Evolutionary conservation across 2,797 vertebrate genomes (phyloP).

Genomic region (Eutrigla gurnardus): DNA sequence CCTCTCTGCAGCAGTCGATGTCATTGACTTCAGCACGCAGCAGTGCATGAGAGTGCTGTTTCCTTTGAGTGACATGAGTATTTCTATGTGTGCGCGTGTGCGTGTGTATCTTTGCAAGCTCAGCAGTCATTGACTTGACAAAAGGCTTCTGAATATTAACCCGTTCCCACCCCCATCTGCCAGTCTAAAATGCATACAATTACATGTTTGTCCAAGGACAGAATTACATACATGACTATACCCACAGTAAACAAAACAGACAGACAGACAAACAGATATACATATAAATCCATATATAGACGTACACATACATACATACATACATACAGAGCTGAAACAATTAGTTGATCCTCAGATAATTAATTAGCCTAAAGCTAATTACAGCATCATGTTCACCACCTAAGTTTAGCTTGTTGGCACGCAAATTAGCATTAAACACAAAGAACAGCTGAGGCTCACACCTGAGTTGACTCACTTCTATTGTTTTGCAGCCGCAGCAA

Average conservation of each 20-base stretch:
- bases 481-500: too few species aligned
- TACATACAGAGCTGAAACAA: neutral
- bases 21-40: slow-evolving; percentile 43
- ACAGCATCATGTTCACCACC: too few species aligned
- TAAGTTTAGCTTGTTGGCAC: too few species aligned
- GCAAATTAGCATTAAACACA: too few species aligned
- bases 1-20: slow-evolving; percentile 42
- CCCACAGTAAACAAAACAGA: neutral
- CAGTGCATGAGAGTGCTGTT: slow-evolving; percentile 37
- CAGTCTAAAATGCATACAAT: slow-evolving; percentile 34
- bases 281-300: neutral
- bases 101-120: slow-evolving; percentile 47
- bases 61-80: slow-evolving; percentile 49
- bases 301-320: too few species aligned
- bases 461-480: too few species aligned
- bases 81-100: neutral
- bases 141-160: slow-evolving; percentile 65
- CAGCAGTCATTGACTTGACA: slow-evolving; percentile 67
- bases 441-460: too few species aligned
- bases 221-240: slow-evolving; percentile 6
- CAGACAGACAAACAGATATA: neutral
- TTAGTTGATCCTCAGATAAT: neutral
- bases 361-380: neutral
- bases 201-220: slow-evolving; percentile 16
- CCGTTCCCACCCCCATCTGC: slow-evolving; percentile 46